These are phyloP conservation scores for Hylia prasina DNA, from an alignment of 2,113 vertebrate species.

Conservation along the genomic window DNA sequence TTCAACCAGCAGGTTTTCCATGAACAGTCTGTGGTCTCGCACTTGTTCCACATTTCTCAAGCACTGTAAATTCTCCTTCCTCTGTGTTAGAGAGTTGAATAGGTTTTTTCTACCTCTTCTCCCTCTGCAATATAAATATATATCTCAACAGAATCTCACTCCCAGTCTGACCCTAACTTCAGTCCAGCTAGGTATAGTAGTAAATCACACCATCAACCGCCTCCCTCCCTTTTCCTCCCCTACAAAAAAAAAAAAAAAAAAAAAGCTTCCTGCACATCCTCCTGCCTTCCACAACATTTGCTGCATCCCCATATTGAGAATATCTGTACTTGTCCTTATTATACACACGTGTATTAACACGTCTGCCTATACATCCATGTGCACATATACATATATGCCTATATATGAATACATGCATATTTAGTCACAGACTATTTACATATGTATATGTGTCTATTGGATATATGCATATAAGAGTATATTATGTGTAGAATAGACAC, in stretches of 20 bases:
- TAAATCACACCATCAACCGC: background rate
- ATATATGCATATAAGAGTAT: background rate
- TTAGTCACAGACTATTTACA: background rate
- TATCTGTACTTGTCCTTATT: background rate
- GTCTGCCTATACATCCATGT: background rate
- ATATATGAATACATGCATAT: too few species aligned
- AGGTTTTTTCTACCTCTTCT: background rate
- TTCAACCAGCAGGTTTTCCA: background rate
- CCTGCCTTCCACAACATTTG: background rate
- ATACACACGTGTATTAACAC: accelerated
- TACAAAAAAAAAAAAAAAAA: background rate
- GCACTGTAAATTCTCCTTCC: background rate
- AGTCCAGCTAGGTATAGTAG: background rate
- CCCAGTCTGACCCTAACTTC: background rate
- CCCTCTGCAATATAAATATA: background rate
- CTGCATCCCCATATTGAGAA: background rate
- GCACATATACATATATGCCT: background rate
- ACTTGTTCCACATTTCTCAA: background rate
- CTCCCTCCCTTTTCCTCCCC: background rate
- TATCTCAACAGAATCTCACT: background rate
- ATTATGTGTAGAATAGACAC: background rate
- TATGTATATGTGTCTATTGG: background rate
- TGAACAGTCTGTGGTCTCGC: background rate
- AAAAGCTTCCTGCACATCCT: background rate
- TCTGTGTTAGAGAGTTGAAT: background rate